Percentiles rank a stretch among this genome's conserved stretches.
Conservation (phyloP, 2,888 invertebrate genomes). For the Rhagonycha fulva region DNA sequence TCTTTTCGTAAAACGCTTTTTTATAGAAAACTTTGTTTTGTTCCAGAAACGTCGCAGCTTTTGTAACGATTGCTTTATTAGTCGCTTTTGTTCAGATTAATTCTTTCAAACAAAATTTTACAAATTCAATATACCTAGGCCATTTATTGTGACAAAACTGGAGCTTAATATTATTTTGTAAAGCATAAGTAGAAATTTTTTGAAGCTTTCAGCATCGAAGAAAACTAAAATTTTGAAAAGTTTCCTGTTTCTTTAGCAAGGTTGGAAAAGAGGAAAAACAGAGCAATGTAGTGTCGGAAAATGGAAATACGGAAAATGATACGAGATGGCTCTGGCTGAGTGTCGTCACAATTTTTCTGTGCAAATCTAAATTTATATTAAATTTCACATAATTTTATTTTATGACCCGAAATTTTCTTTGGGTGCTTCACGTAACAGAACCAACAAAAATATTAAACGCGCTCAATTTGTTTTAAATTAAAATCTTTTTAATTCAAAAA, state of each 20-base stretch:
- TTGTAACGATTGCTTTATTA: not conserved
- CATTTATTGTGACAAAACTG: not conserved
- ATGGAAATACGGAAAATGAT: not conserved
- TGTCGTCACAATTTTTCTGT: not conserved
- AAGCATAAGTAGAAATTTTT: not conserved
- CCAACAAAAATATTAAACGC: no score
- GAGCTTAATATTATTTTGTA: not conserved
- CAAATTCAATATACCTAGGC: not conserved
- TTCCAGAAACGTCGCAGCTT: not conserved
- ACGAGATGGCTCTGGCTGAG: not conserved
- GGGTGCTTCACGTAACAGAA: no score
- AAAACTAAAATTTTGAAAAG: not conserved
- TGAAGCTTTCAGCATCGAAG: not conserved
- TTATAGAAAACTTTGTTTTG: not conserved
- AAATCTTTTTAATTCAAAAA: no score
- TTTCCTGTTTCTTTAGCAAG: not conserved
- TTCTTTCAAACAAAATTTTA: not conserved
- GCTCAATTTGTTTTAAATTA: no score
- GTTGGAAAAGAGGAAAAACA: not conserved
- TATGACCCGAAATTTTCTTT: no score
- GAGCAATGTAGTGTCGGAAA: not conserved
- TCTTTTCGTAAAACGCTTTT: not conserved
- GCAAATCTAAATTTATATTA: no score
- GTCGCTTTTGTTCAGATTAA: not conserved
- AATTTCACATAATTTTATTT: no score